Evolutionary conservation across 2,113 vertebrate species (phyloP).

Genomic region (Neolamprologus ventralis): DNA sequence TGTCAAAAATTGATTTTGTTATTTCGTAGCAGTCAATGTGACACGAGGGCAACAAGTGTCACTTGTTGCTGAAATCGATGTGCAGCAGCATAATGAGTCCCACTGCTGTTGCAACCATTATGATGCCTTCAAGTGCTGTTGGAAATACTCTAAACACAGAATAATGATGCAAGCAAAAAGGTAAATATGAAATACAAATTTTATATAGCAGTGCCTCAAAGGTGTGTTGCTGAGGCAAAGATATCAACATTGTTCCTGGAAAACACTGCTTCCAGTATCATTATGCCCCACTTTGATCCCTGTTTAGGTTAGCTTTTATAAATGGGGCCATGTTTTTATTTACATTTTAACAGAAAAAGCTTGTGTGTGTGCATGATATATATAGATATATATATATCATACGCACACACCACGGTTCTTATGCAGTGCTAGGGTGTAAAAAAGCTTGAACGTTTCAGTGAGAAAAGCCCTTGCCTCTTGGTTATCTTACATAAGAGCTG

Average conservation of each 20-base stretch:
- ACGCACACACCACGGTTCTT: not conserved
- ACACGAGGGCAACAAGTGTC: not conserved
- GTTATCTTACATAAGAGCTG: not conserved
- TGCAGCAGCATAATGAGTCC: not conserved
- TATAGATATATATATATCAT: not conserved
- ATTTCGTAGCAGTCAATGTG: not conserved
- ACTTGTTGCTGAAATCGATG: slow-evolving; percentile 18
- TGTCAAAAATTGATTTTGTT: not conserved
- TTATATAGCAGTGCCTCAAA: not conserved
- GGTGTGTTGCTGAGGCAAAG: not conserved
- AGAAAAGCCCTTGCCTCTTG: not conserved
- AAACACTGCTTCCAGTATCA: not conserved
- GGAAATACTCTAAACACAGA: not conserved
- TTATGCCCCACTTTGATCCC: not conserved
- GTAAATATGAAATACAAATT: not conserved
- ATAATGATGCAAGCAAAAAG: not conserved
- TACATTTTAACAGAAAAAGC: not conserved
- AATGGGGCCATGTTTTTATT: not conserved
- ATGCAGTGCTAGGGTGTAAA: not conserved
- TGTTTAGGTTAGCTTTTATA: not conserved
- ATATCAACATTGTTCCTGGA: not conserved
- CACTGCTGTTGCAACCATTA: not conserved
- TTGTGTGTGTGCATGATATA: not conserved
- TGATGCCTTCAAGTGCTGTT: slow-evolving; percentile 2
- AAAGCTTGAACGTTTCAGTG: not conserved